These are phyloP conservation scores for Hippocampus kuda DNA, from an alignment of 2,797 vertebrate genomes.

Conservation along the genomic window DNA sequence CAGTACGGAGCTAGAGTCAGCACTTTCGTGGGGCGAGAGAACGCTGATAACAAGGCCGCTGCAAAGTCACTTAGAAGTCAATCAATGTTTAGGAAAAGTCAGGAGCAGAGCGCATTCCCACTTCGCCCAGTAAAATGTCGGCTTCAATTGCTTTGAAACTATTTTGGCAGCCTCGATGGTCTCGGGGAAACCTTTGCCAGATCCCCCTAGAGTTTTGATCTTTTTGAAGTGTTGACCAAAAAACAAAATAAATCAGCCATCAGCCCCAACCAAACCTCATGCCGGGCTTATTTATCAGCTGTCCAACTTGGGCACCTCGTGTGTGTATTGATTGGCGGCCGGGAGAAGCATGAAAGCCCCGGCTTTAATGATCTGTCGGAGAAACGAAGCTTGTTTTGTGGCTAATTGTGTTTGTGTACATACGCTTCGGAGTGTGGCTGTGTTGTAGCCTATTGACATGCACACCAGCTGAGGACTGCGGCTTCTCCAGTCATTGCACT, in stretches of 20 bases:
- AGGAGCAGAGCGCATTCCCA: neutral
- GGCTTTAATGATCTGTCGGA: constrained; percentile 23
- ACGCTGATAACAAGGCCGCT: constrained; percentile 35
- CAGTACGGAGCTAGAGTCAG: constrained; percentile 42
- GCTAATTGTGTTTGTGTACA: neutral
- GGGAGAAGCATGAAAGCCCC: constrained; percentile 25
- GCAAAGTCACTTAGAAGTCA: constrained; percentile 58
- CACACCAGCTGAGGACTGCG: neutral
- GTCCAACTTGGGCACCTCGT: constrained; percentile 5
- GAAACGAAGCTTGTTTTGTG: constrained; percentile 6
- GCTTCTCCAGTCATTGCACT: neutral
- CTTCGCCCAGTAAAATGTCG: constrained; percentile 26
- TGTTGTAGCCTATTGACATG: neutral
- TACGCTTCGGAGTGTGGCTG: neutral
- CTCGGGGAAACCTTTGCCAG: constrained; percentile 17
- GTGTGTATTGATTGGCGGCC: constrained; percentile 35
- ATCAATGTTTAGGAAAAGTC: constrained; percentile 39
- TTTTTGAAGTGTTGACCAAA: constrained; percentile 25
- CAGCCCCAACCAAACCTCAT: neutral
- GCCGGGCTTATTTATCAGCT: constrained; percentile 30
- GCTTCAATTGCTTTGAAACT: neutral
- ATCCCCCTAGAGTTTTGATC: constrained; percentile 9
- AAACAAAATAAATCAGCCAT: neutral
- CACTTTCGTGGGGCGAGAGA: constrained; percentile 21
- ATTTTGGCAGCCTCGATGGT: neutral